Evolutionary conservation across 2,888 invertebrate genomes (phyloP), one percentile per base, ranked within the genome.

Genomic region (Agrochola circellaris): DNA sequence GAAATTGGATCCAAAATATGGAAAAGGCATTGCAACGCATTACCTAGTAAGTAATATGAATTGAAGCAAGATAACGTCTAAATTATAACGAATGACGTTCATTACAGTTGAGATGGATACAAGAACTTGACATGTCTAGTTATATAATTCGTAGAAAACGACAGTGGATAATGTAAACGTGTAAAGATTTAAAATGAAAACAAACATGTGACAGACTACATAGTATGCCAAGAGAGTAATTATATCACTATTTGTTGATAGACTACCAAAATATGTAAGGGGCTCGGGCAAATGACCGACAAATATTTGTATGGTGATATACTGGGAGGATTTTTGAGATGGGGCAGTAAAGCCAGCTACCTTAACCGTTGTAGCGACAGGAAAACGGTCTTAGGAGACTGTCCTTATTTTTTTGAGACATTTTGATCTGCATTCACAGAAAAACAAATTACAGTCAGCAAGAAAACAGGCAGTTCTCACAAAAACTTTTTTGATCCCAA

Each of bases 161-260:
- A 9, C 0, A 15, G 17, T 38, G 77, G 30, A 23, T 30, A 65
- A 45, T 38, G 42, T 48, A n/a, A 42, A 66, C 56, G 64, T 34
- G 58, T 67, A 58, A 15, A 15, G 7, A 23, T 81, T 42, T 42
- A 67, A 67, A 74, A 67, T 67, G 26, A 54, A 56, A 2, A 34
- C 9, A 51, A 64, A 67, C 70, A 73, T 45, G 70, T 82, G 70
- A 56, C 70, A 26, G 26, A 30, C 62, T 0, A 66, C 8, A 15
- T 48, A 4, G 15, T 34, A 45, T 67, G 79, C 84, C 84, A 82
- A 83, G 56, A 83, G 56, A 17, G n/a, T 73, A 70, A 67, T 71
- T 67, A 83, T 73, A 83, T 70, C 13, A 66, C 8, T 51, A 42
- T 66, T 62, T 30, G 42, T 73, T 79, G 58, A 81, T 65, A 13